phyloP scores from a whole-genome alignment of 2,113 vertebrate species.

The Chaetops frenatus region DNA sequence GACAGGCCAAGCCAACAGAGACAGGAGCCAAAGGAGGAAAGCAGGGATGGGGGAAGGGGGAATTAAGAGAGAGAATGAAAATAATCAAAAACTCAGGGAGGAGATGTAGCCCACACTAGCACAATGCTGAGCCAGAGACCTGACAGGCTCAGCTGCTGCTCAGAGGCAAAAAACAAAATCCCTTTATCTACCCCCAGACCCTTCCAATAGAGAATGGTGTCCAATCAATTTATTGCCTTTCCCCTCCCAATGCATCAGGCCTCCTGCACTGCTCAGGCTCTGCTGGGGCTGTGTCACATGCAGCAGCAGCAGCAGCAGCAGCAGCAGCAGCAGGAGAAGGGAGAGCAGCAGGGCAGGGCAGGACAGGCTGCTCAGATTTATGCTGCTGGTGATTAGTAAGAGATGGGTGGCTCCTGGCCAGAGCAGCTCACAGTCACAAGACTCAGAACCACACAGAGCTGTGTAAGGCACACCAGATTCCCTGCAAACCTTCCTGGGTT shows the following conservation, averaged over 20 bases:
- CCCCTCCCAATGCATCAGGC: constrained; percentile 5
- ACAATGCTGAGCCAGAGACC: background rate
- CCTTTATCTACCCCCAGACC: background rate
- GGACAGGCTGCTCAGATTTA: constrained; percentile 15
- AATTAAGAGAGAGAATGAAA: background rate
- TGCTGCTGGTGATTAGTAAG: constrained; percentile 18
- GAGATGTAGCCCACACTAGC: background rate
- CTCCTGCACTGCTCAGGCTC: background rate
- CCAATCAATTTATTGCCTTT: constrained; percentile 28
- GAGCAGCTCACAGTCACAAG: constrained; percentile 65
- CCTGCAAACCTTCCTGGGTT: background rate
- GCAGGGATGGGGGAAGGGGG: background rate
- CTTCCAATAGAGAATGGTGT: background rate
- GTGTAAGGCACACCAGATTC: constrained; percentile 7
- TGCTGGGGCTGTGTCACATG: background rate
- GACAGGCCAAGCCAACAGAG: background rate
- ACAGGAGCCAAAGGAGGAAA: background rate
- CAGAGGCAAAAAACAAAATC: constrained; percentile 4
- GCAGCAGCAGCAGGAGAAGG: background rate
- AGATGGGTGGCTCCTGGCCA: constrained; percentile 52
- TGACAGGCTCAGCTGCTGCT: background rate
- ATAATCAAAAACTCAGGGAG: background rate
- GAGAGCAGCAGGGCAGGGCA: background rate
- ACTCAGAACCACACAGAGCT: constrained; percentile 40
- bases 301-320: too few relatives aligned